Evolutionary conservation across 2,888 invertebrate genomes (phyloP).

Genomic region (Embidobia sp.): DNA sequence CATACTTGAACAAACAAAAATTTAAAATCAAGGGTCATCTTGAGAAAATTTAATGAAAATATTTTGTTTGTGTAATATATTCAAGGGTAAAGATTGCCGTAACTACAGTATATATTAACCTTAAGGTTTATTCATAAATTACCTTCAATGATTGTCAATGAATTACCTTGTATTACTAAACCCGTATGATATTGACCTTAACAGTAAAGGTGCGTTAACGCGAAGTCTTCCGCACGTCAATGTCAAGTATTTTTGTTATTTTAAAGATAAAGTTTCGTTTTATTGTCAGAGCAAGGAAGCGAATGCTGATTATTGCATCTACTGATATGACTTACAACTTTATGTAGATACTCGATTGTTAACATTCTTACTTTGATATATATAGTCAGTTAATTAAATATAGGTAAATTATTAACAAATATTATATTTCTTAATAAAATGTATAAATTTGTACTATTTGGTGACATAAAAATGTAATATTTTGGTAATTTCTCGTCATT

Average conservation of each 20-base stretch:
- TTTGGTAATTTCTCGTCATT: no score
- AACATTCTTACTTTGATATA: no score
- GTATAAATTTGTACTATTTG: no score
- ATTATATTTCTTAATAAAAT: no score
- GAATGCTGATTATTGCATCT: background rate
- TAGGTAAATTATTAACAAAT: no score
- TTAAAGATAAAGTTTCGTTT: constrained; percentile 18
- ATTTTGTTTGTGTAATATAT: constrained; percentile 26
- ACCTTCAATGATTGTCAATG: constrained; percentile 26
- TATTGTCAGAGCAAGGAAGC: constrained; percentile 20
- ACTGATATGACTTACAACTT: no score
- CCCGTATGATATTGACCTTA: constrained; percentile 58
- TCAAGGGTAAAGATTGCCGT: constrained; percentile 27
- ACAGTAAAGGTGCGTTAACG: constrained; percentile 24
- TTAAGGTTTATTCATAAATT: constrained; percentile 15
- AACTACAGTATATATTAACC: constrained; percentile 11
- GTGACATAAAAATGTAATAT: no score
- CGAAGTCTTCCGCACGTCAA: constrained; percentile 37
- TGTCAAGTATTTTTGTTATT: constrained; percentile 29
- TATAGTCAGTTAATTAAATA: no score
- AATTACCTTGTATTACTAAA: constrained; percentile 44
- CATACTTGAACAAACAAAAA: no score
- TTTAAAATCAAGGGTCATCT: no score
- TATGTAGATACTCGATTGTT: no score
- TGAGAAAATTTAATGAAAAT: no score